phyloP scores from a whole-genome alignment of 1,140 invertebrate species.

The Nomia melanderi region DNA sequence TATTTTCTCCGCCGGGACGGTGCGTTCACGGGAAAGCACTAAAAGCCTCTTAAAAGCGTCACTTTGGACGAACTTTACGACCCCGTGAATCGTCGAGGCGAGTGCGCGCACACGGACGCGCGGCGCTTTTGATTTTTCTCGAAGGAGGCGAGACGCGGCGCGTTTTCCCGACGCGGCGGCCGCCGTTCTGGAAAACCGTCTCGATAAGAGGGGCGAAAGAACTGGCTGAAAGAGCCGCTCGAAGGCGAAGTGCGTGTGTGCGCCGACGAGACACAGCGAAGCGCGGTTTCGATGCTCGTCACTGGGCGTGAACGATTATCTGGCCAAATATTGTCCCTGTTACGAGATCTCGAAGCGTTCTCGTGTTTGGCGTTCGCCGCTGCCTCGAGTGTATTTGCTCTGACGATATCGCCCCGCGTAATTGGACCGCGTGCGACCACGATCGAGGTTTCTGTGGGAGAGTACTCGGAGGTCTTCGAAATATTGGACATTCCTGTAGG shows the following conservation, averaged over 20 bases:
- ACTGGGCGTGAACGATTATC: conserved; percentile 11
- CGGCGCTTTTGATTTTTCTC: conserved; percentile 33
- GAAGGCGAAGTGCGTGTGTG: conserved; percentile 7
- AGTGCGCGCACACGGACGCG: not conserved
- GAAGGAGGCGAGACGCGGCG: not conserved
- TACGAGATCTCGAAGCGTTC: conserved; percentile 6
- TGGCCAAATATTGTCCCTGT: conserved; percentile 34
- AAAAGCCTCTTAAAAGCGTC: not conserved
- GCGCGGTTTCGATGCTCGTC: not conserved
- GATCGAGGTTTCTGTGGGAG: too few species aligned
- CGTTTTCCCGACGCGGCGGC: not conserved
- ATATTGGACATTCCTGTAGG: too few species aligned
- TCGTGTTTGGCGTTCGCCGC: not conserved
- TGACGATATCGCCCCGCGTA: not conserved
- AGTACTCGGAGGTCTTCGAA: not conserved
- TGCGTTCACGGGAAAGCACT: not conserved
- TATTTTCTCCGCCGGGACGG: not conserved
- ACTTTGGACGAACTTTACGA: conserved; percentile 6
- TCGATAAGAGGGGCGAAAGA: not conserved
- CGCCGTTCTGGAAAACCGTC: not conserved
- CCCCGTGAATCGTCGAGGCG: not conserved
- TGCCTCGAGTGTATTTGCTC: not conserved
- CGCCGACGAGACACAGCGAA: too few species aligned
- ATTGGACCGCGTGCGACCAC: not conserved
- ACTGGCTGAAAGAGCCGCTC: too few species aligned